phyloP scores from a whole-genome alignment of 2,888 invertebrate genomes.

The Digitonthophagus gazella region DNA sequence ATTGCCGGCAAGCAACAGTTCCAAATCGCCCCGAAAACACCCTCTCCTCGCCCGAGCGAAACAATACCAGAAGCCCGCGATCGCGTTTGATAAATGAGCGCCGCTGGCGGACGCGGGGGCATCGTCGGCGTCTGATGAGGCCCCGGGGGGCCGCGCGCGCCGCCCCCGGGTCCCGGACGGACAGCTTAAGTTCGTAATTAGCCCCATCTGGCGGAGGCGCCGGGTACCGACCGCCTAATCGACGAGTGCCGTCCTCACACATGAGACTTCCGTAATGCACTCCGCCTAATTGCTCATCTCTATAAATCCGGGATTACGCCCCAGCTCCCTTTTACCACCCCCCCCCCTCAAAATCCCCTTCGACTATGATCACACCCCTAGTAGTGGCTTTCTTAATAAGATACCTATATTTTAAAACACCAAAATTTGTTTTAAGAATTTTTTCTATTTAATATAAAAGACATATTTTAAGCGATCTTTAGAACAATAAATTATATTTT shows the following conservation, averaged over 20 bases:
- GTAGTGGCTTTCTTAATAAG: not conserved
- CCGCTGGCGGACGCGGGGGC: not conserved
- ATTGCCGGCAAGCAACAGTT: not conserved
- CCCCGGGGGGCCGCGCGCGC: constrained; percentile 10
- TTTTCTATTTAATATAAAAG: too few relatives aligned
- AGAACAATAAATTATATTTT: too few relatives aligned
- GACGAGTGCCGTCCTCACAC: constrained; percentile 52
- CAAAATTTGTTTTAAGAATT: too few relatives aligned
- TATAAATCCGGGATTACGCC: constrained; percentile 47
- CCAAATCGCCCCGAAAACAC: not conserved
- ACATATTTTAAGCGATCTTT: too few relatives aligned
- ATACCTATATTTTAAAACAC: too few relatives aligned
- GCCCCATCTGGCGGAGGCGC: constrained; percentile 52
- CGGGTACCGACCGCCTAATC: constrained; percentile 50
- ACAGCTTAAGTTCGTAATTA: constrained; percentile 52
- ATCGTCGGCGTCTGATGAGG: constrained; percentile 27
- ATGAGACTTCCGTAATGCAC: constrained; percentile 50
- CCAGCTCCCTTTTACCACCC: constrained; percentile 23
- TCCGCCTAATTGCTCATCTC: constrained; percentile 50
- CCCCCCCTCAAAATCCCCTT: constrained; percentile 18
- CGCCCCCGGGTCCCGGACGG: constrained; percentile 21
- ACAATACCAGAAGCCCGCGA: not conserved
- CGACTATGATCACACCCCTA: not conserved
- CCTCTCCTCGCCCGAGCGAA: not conserved
- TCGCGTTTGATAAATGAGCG: not conserved